A percentile compares a stretch with the other conserved stretches of the same genome.
phyloP scores from a whole-genome alignment of 2,888 invertebrate species.

The Hoplodrina ambigua region DNA sequence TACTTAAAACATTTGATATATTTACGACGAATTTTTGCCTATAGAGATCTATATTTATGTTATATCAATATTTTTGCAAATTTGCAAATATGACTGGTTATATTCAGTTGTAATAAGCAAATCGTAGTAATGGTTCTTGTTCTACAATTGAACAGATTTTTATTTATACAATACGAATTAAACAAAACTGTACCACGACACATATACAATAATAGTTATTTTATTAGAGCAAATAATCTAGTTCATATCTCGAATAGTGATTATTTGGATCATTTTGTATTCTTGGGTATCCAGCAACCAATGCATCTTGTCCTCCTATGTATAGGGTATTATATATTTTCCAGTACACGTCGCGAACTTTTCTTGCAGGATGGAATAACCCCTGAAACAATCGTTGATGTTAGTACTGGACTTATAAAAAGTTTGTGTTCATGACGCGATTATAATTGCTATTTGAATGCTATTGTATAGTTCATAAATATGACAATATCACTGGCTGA shows the following conservation, averaged over 20 bases:
- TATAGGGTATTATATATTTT: conserved; percentile 99
- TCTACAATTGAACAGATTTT: conserved; percentile 41
- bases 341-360: conserved; percentile 99
- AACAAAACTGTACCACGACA: conserved; percentile 59
- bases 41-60: conserved; percentile 9
- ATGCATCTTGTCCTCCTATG: conserved; percentile 99
- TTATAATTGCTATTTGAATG: neutral
- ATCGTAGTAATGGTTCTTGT: conserved; percentile 44
- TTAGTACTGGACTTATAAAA: neutral
- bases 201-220: conserved; percentile 44
- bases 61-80: conserved; percentile 6
- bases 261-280: conserved; percentile 98
- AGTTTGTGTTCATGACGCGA: neutral
- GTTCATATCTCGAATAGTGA: conserved; percentile 97
- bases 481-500: neutral
- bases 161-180: conserved; percentile 45
- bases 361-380: conserved; percentile 99
- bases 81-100: neutral
- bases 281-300: conserved; percentile 99
- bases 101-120: conserved; percentile 4
- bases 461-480: no score
- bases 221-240: conserved; percentile 96
- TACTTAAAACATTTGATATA: conserved; percentile 10
- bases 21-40: neutral
- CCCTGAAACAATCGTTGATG: conserved; percentile 92